A percentile compares a stretch with the other conserved stretches of the same genome.
phyloP scores from a whole-genome alignment of 2,113 vertebrate species.

The Anoplopoma fimbria region DNA sequence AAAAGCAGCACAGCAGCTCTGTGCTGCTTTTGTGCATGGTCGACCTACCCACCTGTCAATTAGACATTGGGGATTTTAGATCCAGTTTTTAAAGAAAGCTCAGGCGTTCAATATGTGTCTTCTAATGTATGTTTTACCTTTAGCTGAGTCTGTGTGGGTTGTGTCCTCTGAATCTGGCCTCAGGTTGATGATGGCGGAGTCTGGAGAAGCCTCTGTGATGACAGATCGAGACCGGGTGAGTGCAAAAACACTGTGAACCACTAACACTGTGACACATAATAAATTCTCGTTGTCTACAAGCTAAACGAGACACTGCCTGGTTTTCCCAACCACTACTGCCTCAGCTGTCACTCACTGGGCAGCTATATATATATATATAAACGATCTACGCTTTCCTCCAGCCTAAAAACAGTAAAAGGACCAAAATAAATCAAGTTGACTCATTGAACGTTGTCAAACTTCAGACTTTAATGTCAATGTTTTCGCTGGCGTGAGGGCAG shows the following conservation, averaged over 20 bases:
- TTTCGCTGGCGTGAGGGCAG: conserved; percentile 65
- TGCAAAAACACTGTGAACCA: conserved; percentile 33
- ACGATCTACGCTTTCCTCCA: conserved; percentile 30
- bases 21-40: conserved; percentile 20
- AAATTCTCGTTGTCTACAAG: conserved; percentile 8
- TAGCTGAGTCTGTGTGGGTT: conserved; percentile 63
- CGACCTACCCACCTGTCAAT: conserved; percentile 13
- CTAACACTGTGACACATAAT: conserved; percentile 23
- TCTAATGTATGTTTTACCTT: conserved; percentile 75
- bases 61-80: conserved; percentile 3
- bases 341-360: conserved; percentile 51
- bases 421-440: conserved; percentile 57
- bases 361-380: conserved; percentile 60
- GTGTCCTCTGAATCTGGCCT: conserved; percentile 71
- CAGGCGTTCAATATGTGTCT: not conserved
- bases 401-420: conserved; percentile 59
- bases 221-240: conserved; percentile 18
- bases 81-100: not conserved
- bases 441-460: conserved; percentile 37
- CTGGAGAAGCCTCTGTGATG: conserved; percentile 72
- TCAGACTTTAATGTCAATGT: conserved; percentile 67
- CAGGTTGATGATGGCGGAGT: conserved; percentile 53
- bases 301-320: conserved; percentile 37
- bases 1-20: too few relatives aligned
- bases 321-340: conserved; percentile 26